Evolutionary conservation across 2,797 vertebrate genomes (phyloP).

Genomic region (Schizopygopsis malacanthus): DNA sequence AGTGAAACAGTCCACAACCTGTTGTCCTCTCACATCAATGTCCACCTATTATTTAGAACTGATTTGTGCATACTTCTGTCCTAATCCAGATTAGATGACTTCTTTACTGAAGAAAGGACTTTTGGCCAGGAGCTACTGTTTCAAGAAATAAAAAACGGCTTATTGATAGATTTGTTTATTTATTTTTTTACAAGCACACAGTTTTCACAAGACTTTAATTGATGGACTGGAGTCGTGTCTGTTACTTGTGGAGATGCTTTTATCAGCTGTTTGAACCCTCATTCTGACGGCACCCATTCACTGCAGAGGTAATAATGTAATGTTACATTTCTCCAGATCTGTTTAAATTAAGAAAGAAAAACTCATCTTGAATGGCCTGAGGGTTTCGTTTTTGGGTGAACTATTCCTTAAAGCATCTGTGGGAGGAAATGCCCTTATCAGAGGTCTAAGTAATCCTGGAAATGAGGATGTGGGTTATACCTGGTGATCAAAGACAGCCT

Average conservation of each 20-base stretch:
- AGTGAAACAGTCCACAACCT: no score
- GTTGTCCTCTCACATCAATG: not conserved
- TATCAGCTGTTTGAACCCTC: not conserved
- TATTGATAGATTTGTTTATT: not conserved
- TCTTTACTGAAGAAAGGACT: not conserved
- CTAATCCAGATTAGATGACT: not conserved
- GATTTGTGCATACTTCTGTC: not conserved
- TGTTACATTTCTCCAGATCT: not conserved
- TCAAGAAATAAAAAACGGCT: not conserved
- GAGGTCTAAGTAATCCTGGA: slow-evolving; percentile 71
- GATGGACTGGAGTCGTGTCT: not conserved
- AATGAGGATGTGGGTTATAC: slow-evolving; percentile 73
- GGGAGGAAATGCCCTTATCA: slow-evolving; percentile 74
- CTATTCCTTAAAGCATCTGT: slow-evolving; percentile 57
- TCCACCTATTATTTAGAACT: not conserved
- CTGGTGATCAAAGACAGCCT: slow-evolving; percentile 67
- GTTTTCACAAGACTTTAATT: not conserved
- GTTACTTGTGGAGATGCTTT: not conserved
- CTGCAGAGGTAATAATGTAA: not conserved
- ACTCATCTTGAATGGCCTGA: not conserved
- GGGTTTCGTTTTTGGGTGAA: not conserved
- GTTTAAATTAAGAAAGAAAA: not conserved
- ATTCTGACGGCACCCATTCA: not conserved
- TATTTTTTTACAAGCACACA: not conserved
- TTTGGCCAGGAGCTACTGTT: not conserved